phyloP scores from a whole-genome alignment of 2,113 vertebrate species.

The Podarcis cretensis region DNA sequence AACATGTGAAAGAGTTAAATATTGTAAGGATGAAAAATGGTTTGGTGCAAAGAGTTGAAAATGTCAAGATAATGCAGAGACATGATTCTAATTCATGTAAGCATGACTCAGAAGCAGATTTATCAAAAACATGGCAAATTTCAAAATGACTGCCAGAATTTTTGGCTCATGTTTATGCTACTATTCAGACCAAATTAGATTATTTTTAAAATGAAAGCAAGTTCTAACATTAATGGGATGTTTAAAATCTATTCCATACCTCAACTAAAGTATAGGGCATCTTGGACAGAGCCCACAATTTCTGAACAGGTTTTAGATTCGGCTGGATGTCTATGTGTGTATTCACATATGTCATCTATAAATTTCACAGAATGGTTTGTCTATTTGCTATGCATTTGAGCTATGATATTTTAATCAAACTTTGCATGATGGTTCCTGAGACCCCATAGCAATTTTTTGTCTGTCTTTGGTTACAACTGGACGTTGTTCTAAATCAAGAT shows the following conservation, averaged over 20 bases:
- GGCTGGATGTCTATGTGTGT: no score
- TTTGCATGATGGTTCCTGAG: no score
- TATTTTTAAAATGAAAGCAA: neutral
- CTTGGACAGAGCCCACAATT: neutral
- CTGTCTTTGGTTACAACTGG: neutral
- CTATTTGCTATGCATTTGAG: no score
- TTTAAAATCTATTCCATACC: neutral
- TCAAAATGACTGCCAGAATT: neutral
- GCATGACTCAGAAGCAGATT: conserved; percentile 5
- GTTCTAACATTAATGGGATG: neutral
- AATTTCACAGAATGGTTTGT: no score
- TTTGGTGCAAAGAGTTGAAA: neutral
- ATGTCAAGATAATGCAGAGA: neutral
- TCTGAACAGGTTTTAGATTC: neutral
- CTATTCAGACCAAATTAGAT: neutral
- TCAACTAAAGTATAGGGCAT: neutral
- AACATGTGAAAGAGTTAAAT: neutral
- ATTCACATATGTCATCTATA: no score
- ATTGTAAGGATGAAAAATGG: neutral
- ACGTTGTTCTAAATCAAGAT: conserved; percentile 16
- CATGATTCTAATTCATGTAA: neutral
- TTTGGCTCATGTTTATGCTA: neutral
- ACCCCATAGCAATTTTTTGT: no score
- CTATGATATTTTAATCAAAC: no score
- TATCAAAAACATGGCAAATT: neutral